phyloP scores from a whole-genome alignment of 2,113 vertebrate genomes.

The Paradisaea rubra region DNA sequence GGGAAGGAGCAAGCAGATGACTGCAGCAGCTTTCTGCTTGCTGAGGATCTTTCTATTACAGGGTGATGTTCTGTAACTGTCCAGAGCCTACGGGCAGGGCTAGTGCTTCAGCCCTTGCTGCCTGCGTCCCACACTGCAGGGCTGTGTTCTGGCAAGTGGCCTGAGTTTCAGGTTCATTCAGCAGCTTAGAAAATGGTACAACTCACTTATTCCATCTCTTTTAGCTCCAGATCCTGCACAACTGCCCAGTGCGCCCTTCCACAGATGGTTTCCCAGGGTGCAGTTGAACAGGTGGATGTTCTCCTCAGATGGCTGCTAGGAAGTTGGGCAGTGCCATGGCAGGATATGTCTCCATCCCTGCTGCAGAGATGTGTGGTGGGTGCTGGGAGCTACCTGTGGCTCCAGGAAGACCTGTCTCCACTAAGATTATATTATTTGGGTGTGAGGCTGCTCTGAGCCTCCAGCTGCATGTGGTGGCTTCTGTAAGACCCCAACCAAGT shows the following conservation, averaged over 20 bases:
- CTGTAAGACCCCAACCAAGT: not conserved
- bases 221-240: not conserved
- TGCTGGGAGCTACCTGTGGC: not conserved
- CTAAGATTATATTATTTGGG: not conserved
- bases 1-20: not conserved
- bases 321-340: fast-evolving
- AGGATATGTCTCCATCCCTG: fast-evolving
- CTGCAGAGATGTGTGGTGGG: not conserved
- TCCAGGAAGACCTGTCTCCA: not conserved
- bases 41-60: not conserved
- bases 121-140: not conserved
- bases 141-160: not conserved
- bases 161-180: not conserved
- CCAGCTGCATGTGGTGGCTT: not conserved
- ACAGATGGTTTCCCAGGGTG: not conserved
- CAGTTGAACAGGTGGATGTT: not conserved
- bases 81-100: not conserved
- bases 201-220: not conserved
- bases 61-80: not conserved
- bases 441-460: not conserved
- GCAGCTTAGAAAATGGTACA: not conserved
- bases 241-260: not conserved
- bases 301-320: not conserved
- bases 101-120: not conserved
- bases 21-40: not conserved